phyloP scores from a whole-genome alignment of 2,113 vertebrate species.

The Nannospalax galili region DNA sequence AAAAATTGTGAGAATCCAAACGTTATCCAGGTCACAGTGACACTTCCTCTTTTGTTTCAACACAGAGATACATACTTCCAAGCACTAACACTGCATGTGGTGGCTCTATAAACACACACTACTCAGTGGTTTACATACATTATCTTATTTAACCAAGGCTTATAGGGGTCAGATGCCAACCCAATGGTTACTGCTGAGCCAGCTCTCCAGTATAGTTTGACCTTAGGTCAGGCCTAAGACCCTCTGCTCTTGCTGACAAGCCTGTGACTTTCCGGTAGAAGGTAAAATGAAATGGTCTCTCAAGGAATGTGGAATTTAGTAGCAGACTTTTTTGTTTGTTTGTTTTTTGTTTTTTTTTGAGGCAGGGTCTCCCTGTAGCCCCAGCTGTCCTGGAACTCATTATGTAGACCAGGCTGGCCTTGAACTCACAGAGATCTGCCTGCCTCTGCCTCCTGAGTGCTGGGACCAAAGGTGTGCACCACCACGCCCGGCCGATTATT shows the following conservation, averaged over 20 bases:
- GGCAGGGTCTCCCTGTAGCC: too few relatives aligned
- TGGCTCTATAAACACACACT: background rate
- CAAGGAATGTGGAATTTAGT: background rate
- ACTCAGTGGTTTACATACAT: background rate
- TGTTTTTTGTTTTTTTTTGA: too few relatives aligned
- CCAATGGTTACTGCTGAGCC: background rate
- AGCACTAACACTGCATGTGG: background rate
- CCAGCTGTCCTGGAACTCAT: too few relatives aligned
- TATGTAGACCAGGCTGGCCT: too few relatives aligned
- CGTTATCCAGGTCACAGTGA: background rate
- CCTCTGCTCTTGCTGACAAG: background rate
- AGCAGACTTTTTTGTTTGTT: constrained; percentile 5
- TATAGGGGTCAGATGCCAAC: background rate
- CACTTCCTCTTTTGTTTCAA: background rate
- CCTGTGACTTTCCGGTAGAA: background rate
- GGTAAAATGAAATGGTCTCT: background rate
- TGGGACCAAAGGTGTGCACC: too few relatives aligned
- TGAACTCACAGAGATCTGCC: too few relatives aligned
- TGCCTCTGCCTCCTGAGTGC: too few relatives aligned
- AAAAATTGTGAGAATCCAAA: background rate
- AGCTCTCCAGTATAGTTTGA: background rate
- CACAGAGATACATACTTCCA: background rate
- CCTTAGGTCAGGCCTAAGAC: background rate
- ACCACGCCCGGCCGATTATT: too few relatives aligned
- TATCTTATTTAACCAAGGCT: constrained; percentile 21